Evolutionary conservation across 2,797 vertebrate species (phyloP), one percentile per base, ranked within the genome.

Genomic region (Clarias laeviceps): DNA sequence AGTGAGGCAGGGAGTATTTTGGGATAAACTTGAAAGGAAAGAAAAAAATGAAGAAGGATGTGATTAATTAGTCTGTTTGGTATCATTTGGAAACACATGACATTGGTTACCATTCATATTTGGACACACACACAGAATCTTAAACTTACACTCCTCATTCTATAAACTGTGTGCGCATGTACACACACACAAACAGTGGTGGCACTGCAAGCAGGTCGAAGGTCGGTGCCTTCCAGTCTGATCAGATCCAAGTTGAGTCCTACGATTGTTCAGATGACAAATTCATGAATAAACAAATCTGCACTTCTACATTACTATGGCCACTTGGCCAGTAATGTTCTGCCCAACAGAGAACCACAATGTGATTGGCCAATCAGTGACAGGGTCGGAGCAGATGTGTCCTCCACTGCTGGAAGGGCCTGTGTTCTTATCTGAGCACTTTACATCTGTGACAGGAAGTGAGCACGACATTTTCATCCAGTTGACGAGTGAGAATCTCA

Each of bases 391-490:
- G 65, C 66, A 22, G 80, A 83, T 88, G 62, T 81, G 80, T 87
- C 77, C 72, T 82, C 74, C 85, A 82, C 79, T 86, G 70, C 64
- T 78, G 88, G 57, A 69, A 61, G 62, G 74, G 82, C 78, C 69
- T 86, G 56, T 54, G 83, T 59, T 62, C 50, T 68, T 69, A 84
- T 86, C 84, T 22, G 4, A 82, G 83, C 29, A 37, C 85, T 86
- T 93, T 97, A 96, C 94, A 96, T 94, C 88, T 98, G 95, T 88
- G 93, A 95, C 90, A 98, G 96, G 94, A 98, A 99, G 91, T 99
- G 97, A 91, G 98, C 98, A 15, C 94, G 93, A 0, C 94, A 32
- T 95, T 96, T 87, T 96, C 96, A 62, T 99, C 97, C 27, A 96
- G 89, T 81, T 97, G 56, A 57, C 18, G 56, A 57, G 56, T 18